Base-by-base conservation (phyloP, 2,797 vertebrate genomes). In the Natrix natrix region DNA sequence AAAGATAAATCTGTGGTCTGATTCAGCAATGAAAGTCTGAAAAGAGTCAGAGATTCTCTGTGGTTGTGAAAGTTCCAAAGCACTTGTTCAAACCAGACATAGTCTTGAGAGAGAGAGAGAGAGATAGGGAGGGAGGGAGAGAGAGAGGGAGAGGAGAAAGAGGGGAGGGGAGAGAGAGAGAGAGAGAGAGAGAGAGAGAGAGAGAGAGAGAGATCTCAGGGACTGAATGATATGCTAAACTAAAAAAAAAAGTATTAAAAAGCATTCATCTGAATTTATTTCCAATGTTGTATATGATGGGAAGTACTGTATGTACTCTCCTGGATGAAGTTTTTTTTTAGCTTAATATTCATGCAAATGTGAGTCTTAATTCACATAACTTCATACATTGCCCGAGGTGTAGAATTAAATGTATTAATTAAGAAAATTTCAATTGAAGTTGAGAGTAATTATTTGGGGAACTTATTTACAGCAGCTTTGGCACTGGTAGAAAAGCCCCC, bases 181-280 rank as follows among this genome's bases (percentile, higher is more conserved):
- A 0, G 4, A n/a, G 13, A 16, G 2, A 8, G 66, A 74, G 14
- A 0, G 4, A n/a, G 5, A 16, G 1, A 17, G 66, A 37, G 14
- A 1, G 4, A 6, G 5, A 16, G 1, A 17, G 66, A 74, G n/a
- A 1, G 1, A 11, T 22, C 3, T 78, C 8, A 74, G 66, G 17
- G 17, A 10, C 37, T 78, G 37, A 78, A 78, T 78, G 37, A 43
- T 43, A 20, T 78, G 17, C 69, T 43, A 43, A 78, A 74, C 32
- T 20, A 32, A 17, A 17, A 37, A 32, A 32, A 43, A 37, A 37
- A 20, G 32, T 4, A 8, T 43, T 78, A 78, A 43, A 17, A 78
- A 43, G 8, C 69, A 22, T 78, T 78, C 69, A 78, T 22, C 69
- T 78, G 17, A 78, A 78, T 78, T 37, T 22, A 17, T 8, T 78